Evolutionary conservation across 92 coral and sea anemone genomes (phyloP).

Genomic region (Actinernus sp.): DNA sequence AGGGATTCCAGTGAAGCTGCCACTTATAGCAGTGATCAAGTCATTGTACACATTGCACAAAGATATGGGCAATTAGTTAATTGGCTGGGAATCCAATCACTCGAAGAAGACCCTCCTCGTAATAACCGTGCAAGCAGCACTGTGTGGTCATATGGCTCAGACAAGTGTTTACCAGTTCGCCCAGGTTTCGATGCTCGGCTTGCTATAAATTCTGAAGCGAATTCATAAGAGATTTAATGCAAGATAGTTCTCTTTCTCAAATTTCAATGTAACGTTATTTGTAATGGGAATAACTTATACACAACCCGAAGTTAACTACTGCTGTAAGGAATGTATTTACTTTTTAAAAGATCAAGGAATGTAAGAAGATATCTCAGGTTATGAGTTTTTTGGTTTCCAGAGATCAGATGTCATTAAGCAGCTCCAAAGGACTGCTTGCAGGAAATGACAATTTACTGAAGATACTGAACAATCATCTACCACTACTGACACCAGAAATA

Average conservation of each 20-base stretch:
- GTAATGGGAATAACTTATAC: slow-evolving; percentile 2
- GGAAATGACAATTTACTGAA: slow-evolving; percentile 8
- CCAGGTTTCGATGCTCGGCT: slow-evolving; percentile 49
- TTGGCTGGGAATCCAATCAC: slow-evolving; percentile 41
- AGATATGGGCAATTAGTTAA: slow-evolving; percentile 22
- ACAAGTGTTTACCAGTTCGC: slow-evolving; percentile 27
- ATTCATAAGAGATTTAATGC: slow-evolving; percentile 27
- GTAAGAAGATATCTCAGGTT: slow-evolving; percentile 24
- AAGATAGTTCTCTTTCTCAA: slow-evolving; percentile 12
- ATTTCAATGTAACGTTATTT: slow-evolving; percentile 28
- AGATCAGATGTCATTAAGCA: slow-evolving; percentile 39
- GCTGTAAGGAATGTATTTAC: slow-evolving; percentile 19
- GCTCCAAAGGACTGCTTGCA: slow-evolving; percentile 1
- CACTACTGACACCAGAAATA: neutral
- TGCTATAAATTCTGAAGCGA: slow-evolving; percentile 18
- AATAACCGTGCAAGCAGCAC: neutral
- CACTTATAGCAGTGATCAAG: slow-evolving; percentile 4
- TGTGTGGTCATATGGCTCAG: slow-evolving; percentile 26
- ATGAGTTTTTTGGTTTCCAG: slow-evolving; percentile 29
- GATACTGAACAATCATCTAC: neutral
- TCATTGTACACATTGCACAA: slow-evolving; percentile 16
- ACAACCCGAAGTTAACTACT: slow-evolving; percentile 21
- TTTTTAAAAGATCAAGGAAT: neutral
- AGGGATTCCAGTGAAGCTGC: too few relatives aligned
- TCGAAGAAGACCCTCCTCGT: slow-evolving; percentile 28